Evolutionary conservation across 2,797 vertebrate genomes (phyloP).

Genomic region (Distichodus sexfasciatus): DNA sequence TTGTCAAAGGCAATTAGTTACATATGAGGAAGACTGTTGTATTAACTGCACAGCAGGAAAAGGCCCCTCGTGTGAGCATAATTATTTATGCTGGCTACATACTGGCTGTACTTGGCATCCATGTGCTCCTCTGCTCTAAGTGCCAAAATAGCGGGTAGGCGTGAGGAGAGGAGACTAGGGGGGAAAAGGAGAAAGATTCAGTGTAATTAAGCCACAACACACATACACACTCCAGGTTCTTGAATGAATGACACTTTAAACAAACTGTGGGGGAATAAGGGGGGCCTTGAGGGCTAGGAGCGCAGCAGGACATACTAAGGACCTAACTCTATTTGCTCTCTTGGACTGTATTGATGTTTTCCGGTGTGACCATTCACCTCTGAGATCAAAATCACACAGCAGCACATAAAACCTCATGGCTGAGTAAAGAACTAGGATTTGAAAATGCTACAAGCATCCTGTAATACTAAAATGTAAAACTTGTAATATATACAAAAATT

Average conservation of each 20-base stretch:
- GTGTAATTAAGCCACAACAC: constrained; percentile 4
- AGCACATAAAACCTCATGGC: no score
- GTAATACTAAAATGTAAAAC: no score
- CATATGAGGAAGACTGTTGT: constrained; percentile 30
- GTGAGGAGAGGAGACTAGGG: background rate
- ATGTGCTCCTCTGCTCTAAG: background rate
- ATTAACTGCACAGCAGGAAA: constrained; percentile 33
- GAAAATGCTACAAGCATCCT: no score
- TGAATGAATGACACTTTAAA: constrained; percentile 23
- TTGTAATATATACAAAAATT: no score
- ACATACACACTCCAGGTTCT: constrained; percentile 23
- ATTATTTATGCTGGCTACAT: constrained; percentile 35
- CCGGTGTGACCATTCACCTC: no score
- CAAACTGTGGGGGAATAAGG: constrained; percentile 40
- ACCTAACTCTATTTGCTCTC: no score
- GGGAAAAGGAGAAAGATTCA: constrained; percentile 6
- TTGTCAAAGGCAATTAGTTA: constrained; percentile 27
- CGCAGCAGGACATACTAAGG: no score
- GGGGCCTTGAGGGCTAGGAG: no score
- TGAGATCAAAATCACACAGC: no score
- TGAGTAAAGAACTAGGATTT: no score
- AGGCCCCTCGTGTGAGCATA: constrained; percentile 25
- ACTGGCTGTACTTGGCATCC: constrained; percentile 37
- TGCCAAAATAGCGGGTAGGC: constrained; percentile 25
- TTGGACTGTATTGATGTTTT: no score